Percentiles rank a stretch among this genome's conserved stretches.
Evolutionary conservation across 2,888 invertebrate species (phyloP).

Genomic region (Thalpophila matura): DNA sequence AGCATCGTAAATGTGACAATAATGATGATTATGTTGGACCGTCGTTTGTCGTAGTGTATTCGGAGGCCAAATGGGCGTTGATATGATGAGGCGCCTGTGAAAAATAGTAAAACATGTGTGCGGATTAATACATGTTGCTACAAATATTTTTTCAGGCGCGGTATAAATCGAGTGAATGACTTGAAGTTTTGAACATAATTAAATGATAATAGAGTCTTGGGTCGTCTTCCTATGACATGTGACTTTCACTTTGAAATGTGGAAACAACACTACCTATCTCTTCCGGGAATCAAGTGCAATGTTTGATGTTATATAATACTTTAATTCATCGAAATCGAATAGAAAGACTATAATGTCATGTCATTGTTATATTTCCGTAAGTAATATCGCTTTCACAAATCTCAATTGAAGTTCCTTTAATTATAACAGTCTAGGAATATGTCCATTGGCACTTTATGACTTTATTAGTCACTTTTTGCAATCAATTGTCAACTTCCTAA

Average conservation of each 20-base stretch:
- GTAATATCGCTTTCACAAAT: neutral
- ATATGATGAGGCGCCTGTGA: constrained; percentile 2
- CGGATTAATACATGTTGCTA: neutral
- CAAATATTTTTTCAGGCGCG: neutral
- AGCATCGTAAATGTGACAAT: no score
- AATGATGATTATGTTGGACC: no score
- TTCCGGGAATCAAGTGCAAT: neutral
- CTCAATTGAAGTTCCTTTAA: neutral
- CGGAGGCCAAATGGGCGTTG: no score
- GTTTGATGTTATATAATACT: neutral
- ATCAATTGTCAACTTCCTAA: constrained; percentile 39
- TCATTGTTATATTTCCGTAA: neutral
- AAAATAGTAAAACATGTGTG: neutral
- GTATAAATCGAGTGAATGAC: neutral
- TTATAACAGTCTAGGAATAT: neutral
- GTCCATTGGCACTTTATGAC: neutral
- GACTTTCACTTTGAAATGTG: neutral
- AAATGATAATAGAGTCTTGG: neutral
- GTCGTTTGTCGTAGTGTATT: no score
- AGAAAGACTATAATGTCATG: neutral
- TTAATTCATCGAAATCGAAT: neutral
- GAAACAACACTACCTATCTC: neutral
- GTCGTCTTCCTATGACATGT: no score
- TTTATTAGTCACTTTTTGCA: constrained; percentile 11
- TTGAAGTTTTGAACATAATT: neutral